Conservation (phyloP, 1,140 invertebrate genomes). For the Diabrotica undecimpunctata region DNA sequence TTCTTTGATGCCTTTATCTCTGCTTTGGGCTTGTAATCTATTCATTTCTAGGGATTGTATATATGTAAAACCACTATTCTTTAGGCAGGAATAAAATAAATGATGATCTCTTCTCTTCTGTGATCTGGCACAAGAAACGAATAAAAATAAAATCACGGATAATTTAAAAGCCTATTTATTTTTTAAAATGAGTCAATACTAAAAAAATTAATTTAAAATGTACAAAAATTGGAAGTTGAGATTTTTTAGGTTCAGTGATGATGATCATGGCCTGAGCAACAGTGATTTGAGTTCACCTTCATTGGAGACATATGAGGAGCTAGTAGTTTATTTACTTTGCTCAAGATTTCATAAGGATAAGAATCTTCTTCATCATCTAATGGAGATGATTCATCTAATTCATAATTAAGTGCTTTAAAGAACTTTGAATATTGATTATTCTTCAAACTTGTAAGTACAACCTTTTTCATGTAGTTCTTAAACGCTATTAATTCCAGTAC, state of each 20-base stretch:
- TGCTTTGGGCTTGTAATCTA: too few species aligned
- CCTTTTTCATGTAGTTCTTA: slow-evolving; percentile 69
- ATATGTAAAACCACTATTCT: too few species aligned
- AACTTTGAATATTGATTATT: slow-evolving; percentile 69
- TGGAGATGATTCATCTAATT: slow-evolving; percentile 53
- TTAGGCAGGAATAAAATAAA: too few species aligned
- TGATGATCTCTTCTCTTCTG: too few species aligned
- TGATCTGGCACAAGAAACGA: too few species aligned
- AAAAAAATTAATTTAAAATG: too few species aligned
- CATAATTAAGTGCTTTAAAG: slow-evolving; percentile 64
- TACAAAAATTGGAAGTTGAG: neutral
- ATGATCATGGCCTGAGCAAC: slow-evolving; percentile 35
- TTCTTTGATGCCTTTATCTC: too few species aligned
- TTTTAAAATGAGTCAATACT: too few species aligned
- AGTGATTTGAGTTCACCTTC: slow-evolving; percentile 20
- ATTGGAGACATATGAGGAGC: slow-evolving; percentile 20
- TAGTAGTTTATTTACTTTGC: slow-evolving; percentile 50
- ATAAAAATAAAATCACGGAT: too few species aligned
- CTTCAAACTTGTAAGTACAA: slow-evolving; percentile 78
- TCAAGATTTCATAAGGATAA: slow-evolving; percentile 54
- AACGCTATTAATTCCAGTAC: slow-evolving; percentile 72
- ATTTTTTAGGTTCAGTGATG: slow-evolving; percentile 20
- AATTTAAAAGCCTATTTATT: too few species aligned
- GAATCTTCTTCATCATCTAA: slow-evolving; percentile 49
- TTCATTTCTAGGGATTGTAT: too few species aligned